Base-by-base conservation (phyloP, 2,113 vertebrate species). In the Podiceps cristatus region DNA sequence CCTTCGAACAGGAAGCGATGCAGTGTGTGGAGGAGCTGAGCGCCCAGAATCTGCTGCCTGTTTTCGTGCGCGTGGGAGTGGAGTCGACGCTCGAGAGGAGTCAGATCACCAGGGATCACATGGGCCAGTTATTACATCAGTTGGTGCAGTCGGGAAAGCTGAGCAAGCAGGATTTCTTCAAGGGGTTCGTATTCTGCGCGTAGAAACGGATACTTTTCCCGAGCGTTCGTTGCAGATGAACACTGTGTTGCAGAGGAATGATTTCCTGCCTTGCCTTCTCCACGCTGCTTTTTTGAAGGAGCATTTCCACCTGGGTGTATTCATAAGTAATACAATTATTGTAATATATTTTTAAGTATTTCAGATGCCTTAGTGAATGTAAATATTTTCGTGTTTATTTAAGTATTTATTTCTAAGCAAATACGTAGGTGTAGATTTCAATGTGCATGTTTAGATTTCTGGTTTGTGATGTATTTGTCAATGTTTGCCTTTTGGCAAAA, bases 21-120 rank as follows among this genome's bases (percentile, higher is more conserved):
- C 99, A 99, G 96, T 99, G 99, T 44, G 99, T 99, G 96, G 98
- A 99, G 83, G 99, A 99, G 98, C 98, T 99, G 73, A 98, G 98
- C 7, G 62, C 98, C 94, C 98, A 98, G 64, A 96, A 93, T 28
- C 98, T 98, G 93, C 98, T 99, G 55, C 98, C 99, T 12, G 95
- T 99, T 56, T 99, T 99, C 16, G 99, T 99, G 86, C 98, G 98
- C 3, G 98, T 99, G 37, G 99, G 99, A 27, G 99, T 99, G 95
- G 99, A 99, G 96, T 99, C 99, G 1, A 99, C 99, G 19, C 98
- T 99, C 75, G 99, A 99, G 97, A 98, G 99, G 88, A 99, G 99
- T 82, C 99, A 99, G 98, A 99, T 99, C 96, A 99, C 99, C 88
- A 98, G 99, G 96, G 99, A 99, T 94, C 99, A 99, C 98, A 98